Evolutionary conservation across 2,888 invertebrate species (phyloP), one percentile per base, ranked within the genome.

Genomic region (Stenchaetothrips biformis): DNA sequence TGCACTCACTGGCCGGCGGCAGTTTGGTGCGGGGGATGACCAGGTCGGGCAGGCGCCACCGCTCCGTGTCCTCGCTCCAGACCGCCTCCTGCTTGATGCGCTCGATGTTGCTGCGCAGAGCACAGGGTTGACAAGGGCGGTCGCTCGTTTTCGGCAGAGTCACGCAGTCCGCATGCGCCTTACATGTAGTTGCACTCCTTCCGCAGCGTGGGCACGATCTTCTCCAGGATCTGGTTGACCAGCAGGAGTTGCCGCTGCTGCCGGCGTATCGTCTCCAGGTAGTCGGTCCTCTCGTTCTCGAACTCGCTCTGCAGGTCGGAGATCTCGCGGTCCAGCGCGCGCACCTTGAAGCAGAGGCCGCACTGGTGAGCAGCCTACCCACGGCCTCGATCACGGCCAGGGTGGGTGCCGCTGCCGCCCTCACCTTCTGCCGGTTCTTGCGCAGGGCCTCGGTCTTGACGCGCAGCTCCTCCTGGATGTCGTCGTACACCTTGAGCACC

Each of bases 301-400:
- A 95, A 95, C 87, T 95, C 95, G 13, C 92, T 90, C 84, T 94
- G 94, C 3, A 95, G 88, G 86, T 95, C 95, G 7, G 88, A 87
- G 37, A 95, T 91, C 86, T 95, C 95, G 81, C 91, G 88, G 84
- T 94, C 92, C 80, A 94, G 85, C 25, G 90, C 88, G 84, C 90
- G 90, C 37, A 92, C 90, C 90, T 91, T 84, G 48, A 77, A 62
- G 79, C 67, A 21, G 21, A 80, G 8, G 59, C 59, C 59, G 2
- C 59, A 18, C 13, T 59, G n/a, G n/a, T n/a, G n/a, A n/a, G n/a
- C n/a, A n/a, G n/a, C n/a, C n/a, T n/a, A n/a, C n/a, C n/a, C n/a
- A n/a, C n/a, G n/a, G n/a, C n/a, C n/a, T n/a, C n/a, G n/a, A n/a
- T n/a, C n/a, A n/a, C n/a, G n/a, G n/a, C n/a, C n/a, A n/a, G n/a